These are phyloP conservation scores for Lutjanus campechanus DNA, from an alignment of 2,797 vertebrate species.

Conservation along the genomic window DNA sequence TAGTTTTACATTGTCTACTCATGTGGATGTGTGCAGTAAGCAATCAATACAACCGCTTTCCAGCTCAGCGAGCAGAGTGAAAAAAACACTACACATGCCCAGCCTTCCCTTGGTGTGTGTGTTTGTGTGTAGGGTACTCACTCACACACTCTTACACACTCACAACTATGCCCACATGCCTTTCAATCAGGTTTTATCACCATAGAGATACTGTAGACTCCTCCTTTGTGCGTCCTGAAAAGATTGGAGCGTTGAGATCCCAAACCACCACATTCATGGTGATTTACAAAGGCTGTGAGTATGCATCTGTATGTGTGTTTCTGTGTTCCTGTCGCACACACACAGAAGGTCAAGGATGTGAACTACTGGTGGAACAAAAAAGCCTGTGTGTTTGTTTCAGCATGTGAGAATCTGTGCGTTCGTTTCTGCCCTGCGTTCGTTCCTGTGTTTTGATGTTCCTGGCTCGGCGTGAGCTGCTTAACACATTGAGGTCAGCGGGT, in stretches of 20 bases:
- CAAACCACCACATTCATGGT: slow-evolving; percentile 56
- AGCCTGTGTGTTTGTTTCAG: slow-evolving; percentile 47
- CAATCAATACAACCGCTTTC: slow-evolving; percentile 66
- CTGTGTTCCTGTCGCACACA: slow-evolving; percentile 34
- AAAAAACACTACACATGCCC: slow-evolving; percentile 48
- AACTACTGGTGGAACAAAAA: slow-evolving; percentile 39
- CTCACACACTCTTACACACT: slow-evolving; percentile 20
- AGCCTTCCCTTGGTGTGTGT: slow-evolving; percentile 14
- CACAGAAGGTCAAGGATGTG: slow-evolving; percentile 62
- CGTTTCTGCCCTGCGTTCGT: slow-evolving; percentile 25
- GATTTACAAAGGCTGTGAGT: slow-evolving; percentile 54
- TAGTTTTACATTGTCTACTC: slow-evolving; percentile 27
- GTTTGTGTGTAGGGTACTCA: slow-evolving; percentile 5
- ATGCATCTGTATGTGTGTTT: slow-evolving; percentile 45
- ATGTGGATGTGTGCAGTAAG: slow-evolving; percentile 43
- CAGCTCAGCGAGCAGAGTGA: slow-evolving; percentile 59
- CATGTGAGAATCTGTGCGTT: slow-evolving; percentile 37
- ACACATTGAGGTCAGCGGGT: slow-evolving; percentile 73
- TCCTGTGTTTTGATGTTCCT: slow-evolving; percentile 50
- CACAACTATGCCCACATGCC: slow-evolving; percentile 66
- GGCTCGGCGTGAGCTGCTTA: slow-evolving; percentile 62
- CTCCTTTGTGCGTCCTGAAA: slow-evolving; percentile 69
- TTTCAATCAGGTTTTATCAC: slow-evolving; percentile 76
- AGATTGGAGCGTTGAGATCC: slow-evolving; percentile 50
- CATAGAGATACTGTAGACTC: slow-evolving; percentile 73